Conservation (phyloP, 2,797 vertebrate genomes). For the Danio jaintianensis region DNA sequence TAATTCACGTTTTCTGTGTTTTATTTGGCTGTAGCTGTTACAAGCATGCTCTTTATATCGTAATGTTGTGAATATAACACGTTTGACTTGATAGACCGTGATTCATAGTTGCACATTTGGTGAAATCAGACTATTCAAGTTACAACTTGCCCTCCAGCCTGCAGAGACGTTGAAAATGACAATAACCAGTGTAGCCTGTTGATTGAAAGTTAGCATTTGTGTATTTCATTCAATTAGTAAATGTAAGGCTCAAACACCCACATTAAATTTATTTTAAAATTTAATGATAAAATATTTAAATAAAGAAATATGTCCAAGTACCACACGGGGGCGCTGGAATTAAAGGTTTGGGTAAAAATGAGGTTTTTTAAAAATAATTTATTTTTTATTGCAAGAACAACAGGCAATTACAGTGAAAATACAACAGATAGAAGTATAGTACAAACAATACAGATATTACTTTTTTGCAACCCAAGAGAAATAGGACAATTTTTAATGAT, state of each 20-base stretch:
- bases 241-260: neutral
- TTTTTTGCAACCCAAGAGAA: too few species aligned
- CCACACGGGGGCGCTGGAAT: too few species aligned
- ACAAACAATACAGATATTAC: too few species aligned
- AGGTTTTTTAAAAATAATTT: too few species aligned
- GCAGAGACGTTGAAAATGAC: neutral
- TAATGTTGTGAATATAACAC: neutral
- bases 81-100: neutral
- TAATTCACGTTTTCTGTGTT: constrained; percentile 1
- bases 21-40: neutral
- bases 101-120: neutral
- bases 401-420: too few species aligned
- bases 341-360: too few species aligned
- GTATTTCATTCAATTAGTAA: neutral
- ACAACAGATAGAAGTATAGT: too few species aligned
- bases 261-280: neutral
- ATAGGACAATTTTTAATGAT: too few species aligned
- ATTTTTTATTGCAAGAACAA: too few species aligned
- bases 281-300: neutral
- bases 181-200: neutral
- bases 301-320: neutral
- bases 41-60: neutral
- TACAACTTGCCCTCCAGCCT: neutral
- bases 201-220: neutral
- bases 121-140: neutral